A percentile compares a stretch with the other conserved stretches of the same genome.
Conservation (phyloP, 2,113 vertebrate species). For the Pipa parva region DNA sequence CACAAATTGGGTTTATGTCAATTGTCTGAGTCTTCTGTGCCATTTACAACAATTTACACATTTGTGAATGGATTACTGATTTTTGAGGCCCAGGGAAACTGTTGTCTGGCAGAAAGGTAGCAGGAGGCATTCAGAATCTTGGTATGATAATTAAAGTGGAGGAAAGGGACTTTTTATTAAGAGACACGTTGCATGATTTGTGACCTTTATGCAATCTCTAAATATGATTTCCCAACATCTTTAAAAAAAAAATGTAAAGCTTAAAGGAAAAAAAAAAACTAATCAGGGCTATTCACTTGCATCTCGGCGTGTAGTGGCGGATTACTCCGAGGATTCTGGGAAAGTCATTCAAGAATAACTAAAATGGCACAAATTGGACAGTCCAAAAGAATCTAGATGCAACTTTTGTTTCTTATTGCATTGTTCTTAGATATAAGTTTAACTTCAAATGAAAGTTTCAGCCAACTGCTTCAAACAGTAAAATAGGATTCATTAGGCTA, state of each 20-base stretch:
- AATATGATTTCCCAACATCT: neutral
- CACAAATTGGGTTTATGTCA: constrained; percentile 33
- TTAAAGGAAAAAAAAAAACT: too few relatives aligned
- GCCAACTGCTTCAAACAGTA: too few relatives aligned
- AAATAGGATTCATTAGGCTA: too few relatives aligned
- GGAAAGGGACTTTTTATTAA: neutral
- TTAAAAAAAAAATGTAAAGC: neutral
- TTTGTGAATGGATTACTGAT: constrained; percentile 41
- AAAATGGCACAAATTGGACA: too few relatives aligned
- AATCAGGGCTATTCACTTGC: too few relatives aligned
- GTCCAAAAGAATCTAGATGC: too few relatives aligned
- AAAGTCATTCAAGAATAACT: too few relatives aligned
- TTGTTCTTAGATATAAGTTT: too few relatives aligned
- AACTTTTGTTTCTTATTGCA: too few relatives aligned
- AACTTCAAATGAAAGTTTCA: too few relatives aligned
- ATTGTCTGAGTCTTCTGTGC: constrained; percentile 19
- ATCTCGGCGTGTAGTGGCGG: too few relatives aligned
- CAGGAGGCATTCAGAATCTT: neutral
- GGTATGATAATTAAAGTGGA: constrained; percentile 9
- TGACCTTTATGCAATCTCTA: neutral
- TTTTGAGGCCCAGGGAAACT: neutral
- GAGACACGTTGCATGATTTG: neutral
- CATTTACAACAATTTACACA: constrained; percentile 42
- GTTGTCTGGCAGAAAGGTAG: constrained; percentile 20
- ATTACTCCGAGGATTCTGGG: too few relatives aligned